phyloP scores from a whole-genome alignment of 2,113 vertebrate species.

The Poeciliopsis occidentalis region DNA sequence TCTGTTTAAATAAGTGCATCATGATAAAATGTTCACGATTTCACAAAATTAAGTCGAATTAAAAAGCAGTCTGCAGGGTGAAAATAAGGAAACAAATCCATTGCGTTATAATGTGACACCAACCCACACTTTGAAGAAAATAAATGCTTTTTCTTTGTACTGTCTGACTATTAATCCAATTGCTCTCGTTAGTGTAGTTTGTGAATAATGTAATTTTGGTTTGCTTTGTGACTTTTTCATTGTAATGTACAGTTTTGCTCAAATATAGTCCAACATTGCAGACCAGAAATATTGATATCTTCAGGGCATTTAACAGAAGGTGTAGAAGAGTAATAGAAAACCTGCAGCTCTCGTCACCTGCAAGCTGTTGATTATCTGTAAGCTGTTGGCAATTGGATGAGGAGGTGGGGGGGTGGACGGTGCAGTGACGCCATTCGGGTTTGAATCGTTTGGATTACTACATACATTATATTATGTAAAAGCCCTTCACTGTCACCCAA shows the following conservation, averaged over 20 bases:
- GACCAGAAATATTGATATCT: background rate
- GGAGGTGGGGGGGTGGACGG: no score
- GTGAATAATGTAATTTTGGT: constrained; percentile 12
- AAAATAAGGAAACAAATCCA: background rate
- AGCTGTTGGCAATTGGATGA: no score
- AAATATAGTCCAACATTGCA: background rate
- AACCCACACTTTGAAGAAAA: background rate
- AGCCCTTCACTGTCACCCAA: no score
- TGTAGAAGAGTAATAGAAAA: background rate
- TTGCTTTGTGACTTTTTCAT: constrained; percentile 12
- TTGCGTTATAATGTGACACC: background rate
- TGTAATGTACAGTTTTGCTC: background rate
- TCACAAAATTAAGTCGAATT: no score
- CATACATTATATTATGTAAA: no score
- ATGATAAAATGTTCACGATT: no score
- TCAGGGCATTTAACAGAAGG: background rate
- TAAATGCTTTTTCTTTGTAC: background rate
- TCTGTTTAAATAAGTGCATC: no score
- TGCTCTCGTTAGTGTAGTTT: background rate
- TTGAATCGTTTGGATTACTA: no score
- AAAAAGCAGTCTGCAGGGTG: no score
- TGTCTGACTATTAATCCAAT: background rate
- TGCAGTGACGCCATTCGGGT: no score
- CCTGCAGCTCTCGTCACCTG: background rate
- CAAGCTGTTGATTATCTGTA: no score